phyloP scores from a whole-genome alignment of 2,797 vertebrate species.

The Ateles fusciceps region DNA sequence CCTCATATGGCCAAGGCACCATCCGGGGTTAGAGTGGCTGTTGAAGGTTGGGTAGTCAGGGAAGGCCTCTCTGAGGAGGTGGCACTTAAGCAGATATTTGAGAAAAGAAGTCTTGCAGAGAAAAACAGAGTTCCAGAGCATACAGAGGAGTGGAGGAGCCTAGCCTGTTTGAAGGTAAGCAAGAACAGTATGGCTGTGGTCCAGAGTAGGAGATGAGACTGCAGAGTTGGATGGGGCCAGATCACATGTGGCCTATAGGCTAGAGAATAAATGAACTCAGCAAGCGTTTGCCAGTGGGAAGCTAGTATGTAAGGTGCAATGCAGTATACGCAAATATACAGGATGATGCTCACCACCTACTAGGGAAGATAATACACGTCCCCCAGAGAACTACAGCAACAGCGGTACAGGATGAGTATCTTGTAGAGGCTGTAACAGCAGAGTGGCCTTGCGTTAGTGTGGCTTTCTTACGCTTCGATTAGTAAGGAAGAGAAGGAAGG shows the following conservation, averaged over 20 bases:
- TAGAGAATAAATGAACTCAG: background rate
- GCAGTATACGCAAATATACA: background rate
- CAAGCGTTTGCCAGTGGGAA: background rate
- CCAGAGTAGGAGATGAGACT: background rate
- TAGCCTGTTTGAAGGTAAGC: no score
- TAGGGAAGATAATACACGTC: background rate
- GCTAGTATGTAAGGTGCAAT: background rate
- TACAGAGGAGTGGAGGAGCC: background rate
- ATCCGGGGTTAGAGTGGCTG: background rate
- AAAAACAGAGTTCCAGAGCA: background rate
- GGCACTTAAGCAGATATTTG: background rate
- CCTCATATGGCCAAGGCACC: background rate
- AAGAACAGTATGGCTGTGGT: background rate
- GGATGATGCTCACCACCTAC: background rate
- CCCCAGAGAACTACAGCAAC: background rate
- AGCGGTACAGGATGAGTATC: fast-evolving
- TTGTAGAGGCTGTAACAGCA: background rate
- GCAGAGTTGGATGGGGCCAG: background rate
- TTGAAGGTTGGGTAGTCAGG: background rate
- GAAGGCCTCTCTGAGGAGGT: background rate
- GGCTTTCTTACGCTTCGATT: background rate
- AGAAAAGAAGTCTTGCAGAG: background rate
- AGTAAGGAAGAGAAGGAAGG: background rate
- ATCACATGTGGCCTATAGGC: background rate
- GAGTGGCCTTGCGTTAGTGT: background rate